Evolutionary conservation across 1,140 invertebrate species (phyloP), one percentile per base, ranked within the genome.

Genomic region (Tribolium castaneum): DNA sequence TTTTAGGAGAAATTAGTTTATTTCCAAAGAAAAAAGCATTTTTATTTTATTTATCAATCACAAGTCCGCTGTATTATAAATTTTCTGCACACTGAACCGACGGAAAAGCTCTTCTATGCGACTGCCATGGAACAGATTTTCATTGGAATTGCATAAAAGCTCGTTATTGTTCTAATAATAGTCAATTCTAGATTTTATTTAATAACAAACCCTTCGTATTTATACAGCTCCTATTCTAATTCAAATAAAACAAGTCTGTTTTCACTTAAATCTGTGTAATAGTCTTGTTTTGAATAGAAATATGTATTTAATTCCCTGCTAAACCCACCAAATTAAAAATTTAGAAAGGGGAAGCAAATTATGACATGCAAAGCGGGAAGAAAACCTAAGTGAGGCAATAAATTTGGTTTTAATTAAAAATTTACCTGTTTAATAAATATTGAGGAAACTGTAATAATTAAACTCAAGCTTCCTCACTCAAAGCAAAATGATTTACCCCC

Each of bases 191-290:
- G 35, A 13, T 59, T 30, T 12, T 35, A 66, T n/a, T 35, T 19
- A 66, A 66, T 66, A 14, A 66, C 30, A 13, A 14, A 66, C 59
- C 13, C 4, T 30, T 59, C 3, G 19, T 22, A 59, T 35, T 22
- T 35, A 30, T 30, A 30, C 12, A 2, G 10, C n/a, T 35, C 1
- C 2, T 30, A 5, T 66, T 66, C 39, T 34, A 6, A 35, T 9
- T 35, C 30, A 66, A 35, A 66, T 35, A 39, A 66, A 66, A 66
- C 56, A 13, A 12, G 59, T 39, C n/a, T n/a, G 22, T 66, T 66
- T 30, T 4, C 6, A 30, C 25, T 30, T 30, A 6, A 30, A 3
- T 30, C 25, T 30, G 25, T 30, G 25, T 30, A 19, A 19, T 19
- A 19, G 16, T 1, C 1, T 19, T 19, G 25, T 30, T 30, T 4